phyloP scores from a whole-genome alignment of 2,797 vertebrate species.

The Zenarchopterus dispar region DNA sequence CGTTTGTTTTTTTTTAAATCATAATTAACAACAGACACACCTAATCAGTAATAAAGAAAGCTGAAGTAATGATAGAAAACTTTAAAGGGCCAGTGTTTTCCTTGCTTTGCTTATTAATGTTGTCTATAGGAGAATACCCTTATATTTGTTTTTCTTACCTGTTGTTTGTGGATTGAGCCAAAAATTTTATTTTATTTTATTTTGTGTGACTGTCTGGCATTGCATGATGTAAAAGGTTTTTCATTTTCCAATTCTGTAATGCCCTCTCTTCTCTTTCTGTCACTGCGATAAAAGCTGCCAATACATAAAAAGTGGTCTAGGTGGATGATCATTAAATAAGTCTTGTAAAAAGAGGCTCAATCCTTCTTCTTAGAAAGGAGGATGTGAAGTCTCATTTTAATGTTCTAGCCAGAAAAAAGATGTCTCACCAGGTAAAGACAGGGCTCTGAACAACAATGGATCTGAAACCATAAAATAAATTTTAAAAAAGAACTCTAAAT shows the following conservation, averaged over 20 bases:
- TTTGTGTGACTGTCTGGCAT: no score
- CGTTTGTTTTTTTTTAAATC: constrained; percentile 2
- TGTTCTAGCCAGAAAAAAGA: constrained; percentile 1
- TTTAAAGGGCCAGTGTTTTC: background rate
- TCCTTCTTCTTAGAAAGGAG: background rate
- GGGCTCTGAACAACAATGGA: constrained; percentile 29
- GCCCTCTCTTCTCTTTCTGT: background rate
- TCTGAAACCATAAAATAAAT: constrained; percentile 40
- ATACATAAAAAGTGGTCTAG: constrained; percentile 9
- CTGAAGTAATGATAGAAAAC: background rate
- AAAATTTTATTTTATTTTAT: no score
- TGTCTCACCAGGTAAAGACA: constrained; percentile 18
- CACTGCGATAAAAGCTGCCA: constrained; percentile 6
- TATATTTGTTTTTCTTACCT: no score
- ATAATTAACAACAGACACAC: background rate
- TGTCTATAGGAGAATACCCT: background rate
- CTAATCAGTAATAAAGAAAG: background rate
- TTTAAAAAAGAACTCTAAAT: constrained; percentile 34
- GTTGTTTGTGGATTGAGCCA: no score
- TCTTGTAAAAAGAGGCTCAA: constrained; percentile 22
- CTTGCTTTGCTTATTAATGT: background rate
- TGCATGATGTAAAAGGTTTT: no score
- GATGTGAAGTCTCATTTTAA: constrained; percentile 19
- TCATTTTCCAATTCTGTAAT: no score
- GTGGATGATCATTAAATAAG: background rate